A percentile compares a stretch with the other conserved stretches of the same genome.
phyloP scores from a whole-genome alignment of 2,113 vertebrate species.

The Centropus unirufus region DNA sequence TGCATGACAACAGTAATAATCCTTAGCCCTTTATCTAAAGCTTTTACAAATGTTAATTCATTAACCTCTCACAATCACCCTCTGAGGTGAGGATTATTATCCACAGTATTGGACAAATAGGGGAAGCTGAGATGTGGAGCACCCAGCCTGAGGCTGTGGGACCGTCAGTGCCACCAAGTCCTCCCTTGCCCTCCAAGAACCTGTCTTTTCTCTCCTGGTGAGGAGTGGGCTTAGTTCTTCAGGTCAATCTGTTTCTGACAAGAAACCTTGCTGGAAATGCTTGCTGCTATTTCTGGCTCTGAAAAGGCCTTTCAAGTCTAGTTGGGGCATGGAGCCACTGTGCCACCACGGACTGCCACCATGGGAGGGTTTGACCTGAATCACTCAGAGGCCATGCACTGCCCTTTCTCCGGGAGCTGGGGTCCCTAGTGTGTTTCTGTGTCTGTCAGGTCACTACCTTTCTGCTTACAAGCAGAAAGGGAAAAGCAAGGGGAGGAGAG shows the following conservation, averaged over 20 bases:
- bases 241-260: background rate
- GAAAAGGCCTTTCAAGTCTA: background rate
- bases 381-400: background rate
- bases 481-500: background rate
- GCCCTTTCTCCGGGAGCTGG: background rate
- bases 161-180: background rate
- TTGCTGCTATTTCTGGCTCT: background rate
- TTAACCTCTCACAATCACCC: constrained; percentile 46
- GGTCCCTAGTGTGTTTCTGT: background rate
- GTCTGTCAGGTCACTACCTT: background rate
- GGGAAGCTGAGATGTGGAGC: constrained; percentile 24
- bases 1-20: constrained; percentile 59
- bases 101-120: constrained; percentile 44
- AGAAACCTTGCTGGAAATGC: background rate
- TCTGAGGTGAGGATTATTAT: constrained; percentile 59
- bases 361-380: background rate
- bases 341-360: background rate
- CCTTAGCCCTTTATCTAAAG: constrained; percentile 61
- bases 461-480: background rate
- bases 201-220: background rate
- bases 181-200: background rate
- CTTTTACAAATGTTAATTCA: constrained; percentile 63
- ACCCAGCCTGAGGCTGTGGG: background rate
- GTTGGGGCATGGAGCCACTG: background rate
- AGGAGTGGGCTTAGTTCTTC: background rate